phyloP scores from a whole-genome alignment of 2,888 invertebrate genomes.

The Andrena marginata region DNA sequence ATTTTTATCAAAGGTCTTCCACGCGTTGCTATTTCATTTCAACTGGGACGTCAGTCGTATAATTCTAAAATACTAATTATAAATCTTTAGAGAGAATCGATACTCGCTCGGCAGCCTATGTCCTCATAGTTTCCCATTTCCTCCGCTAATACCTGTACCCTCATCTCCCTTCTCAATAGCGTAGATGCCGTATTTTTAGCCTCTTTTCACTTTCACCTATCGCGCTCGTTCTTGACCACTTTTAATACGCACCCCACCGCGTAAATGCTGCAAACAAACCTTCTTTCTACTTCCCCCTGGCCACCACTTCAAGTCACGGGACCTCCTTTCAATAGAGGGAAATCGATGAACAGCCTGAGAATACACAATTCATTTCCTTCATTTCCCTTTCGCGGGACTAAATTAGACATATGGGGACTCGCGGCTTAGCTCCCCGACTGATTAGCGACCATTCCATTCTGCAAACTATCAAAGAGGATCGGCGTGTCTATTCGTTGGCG shows the following conservation, averaged over 20 bases:
- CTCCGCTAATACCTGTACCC: constrained; percentile 4
- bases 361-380: constrained; percentile 17
- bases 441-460: constrained; percentile 45
- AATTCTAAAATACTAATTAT: constrained; percentile 61
- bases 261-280: constrained; percentile 1
- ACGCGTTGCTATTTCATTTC: too few relatives aligned
- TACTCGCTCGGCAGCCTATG: constrained; percentile 38
- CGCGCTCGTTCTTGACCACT: constrained; percentile 31
- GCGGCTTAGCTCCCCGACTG: constrained; percentile 26
- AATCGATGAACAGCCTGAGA: constrained; percentile 26
- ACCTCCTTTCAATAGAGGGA: constrained; percentile 23
- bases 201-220: constrained; percentile 48
- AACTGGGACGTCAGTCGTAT: constrained; percentile 55
- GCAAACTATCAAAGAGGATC: not conserved
- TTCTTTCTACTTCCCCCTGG: not conserved
- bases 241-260: not conserved
- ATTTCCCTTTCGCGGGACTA: not conserved
- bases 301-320: not conserved
- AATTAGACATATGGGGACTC: constrained; percentile 31
- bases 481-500: not conserved
- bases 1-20: too few relatives aligned
- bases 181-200: constrained; percentile 27
- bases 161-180: constrained; percentile 16
- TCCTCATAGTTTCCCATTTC: constrained; percentile 27
- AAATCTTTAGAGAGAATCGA: constrained; percentile 66